phyloP scores from a whole-genome alignment of 2,888 invertebrate genomes.

The Arrhopalites spinosus region DNA sequence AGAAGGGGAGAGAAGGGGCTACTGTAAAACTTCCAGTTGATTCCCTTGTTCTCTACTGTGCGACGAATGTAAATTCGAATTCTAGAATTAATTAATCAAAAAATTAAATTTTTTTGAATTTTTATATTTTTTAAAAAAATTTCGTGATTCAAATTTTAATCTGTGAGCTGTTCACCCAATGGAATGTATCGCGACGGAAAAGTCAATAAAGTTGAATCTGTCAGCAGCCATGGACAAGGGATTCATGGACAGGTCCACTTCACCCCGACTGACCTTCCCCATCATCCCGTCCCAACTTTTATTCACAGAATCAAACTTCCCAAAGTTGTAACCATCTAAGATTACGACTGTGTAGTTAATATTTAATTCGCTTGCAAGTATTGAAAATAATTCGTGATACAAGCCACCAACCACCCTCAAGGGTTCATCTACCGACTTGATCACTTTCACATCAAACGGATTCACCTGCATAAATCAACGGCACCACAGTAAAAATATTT shows the following conservation, averaged over 20 bases:
- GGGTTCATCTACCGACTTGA: not conserved
- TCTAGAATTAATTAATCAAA: not conserved
- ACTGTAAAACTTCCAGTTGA: constrained; percentile 40
- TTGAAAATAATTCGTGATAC: constrained; percentile 26
- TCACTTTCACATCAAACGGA: constrained; percentile 28
- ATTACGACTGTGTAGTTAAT: constrained; percentile 23
- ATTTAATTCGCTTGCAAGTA: constrained; percentile 21
- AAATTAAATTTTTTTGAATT: no score
- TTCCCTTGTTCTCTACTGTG: constrained; percentile 19
- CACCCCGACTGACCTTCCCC: constrained; percentile 29
- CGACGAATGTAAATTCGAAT: constrained; percentile 24
- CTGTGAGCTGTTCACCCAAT: constrained; percentile 18
- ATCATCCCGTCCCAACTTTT: constrained; percentile 46
- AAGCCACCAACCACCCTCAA: constrained; percentile 31
- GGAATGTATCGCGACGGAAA: constrained; percentile 4
- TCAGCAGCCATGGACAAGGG: constrained; percentile 39
- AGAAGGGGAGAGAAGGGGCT: constrained; percentile 35
- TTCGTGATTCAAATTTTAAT: not conserved
- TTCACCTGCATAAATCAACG: constrained; percentile 25
- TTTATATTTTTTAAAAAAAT: no score
- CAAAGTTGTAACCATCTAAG: constrained; percentile 40
- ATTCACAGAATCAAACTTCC: constrained; percentile 34
- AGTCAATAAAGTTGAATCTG: constrained; percentile 33
- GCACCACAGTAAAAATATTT: not conserved
- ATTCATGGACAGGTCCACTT: constrained; percentile 35